phyloP scores from a whole-genome alignment of 2,797 vertebrate genomes.

The Hapalemur alaotrensis region DNA sequence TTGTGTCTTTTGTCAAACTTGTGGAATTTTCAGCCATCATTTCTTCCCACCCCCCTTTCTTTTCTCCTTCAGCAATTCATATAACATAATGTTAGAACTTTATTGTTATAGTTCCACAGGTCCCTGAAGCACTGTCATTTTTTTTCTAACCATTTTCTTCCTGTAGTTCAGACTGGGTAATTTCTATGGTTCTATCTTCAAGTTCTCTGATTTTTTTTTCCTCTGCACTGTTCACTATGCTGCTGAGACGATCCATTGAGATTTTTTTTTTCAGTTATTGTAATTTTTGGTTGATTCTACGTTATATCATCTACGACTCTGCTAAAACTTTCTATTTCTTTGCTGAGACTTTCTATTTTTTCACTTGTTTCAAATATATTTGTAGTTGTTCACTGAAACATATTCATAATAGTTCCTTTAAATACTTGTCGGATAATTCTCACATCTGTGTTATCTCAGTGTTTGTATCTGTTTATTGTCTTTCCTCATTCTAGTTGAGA shows the following conservation, averaged over 20 bases:
- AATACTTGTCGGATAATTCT: neutral
- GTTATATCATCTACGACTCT: neutral
- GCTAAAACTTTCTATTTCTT: neutral
- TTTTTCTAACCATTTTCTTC: neutral
- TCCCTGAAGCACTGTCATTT: neutral
- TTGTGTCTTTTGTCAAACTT: neutral
- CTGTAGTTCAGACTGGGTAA: neutral
- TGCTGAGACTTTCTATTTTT: neutral
- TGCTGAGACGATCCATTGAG: neutral
- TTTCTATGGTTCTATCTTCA: neutral
- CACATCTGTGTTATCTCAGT: neutral
- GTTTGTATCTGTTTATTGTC: neutral
- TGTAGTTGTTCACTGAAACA: neutral
- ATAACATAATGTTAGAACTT: neutral
- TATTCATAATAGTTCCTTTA: neutral
- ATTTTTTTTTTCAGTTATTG: neutral
- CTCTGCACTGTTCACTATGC: neutral
- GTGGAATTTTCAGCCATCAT: neutral
- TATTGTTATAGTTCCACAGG: neutral
- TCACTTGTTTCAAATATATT: neutral
- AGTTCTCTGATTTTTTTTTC: neutral
- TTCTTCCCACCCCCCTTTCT: neutral
- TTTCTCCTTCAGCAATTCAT: neutral
- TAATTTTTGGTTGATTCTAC: conserved; percentile 6
- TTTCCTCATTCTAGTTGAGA: neutral